Percentiles rank a stretch among this genome's conserved stretches.
These are phyloP conservation scores for Megalonaias nervosa DNA, from an alignment of 1,140 invertebrate species.

Conservation along the genomic window DNA sequence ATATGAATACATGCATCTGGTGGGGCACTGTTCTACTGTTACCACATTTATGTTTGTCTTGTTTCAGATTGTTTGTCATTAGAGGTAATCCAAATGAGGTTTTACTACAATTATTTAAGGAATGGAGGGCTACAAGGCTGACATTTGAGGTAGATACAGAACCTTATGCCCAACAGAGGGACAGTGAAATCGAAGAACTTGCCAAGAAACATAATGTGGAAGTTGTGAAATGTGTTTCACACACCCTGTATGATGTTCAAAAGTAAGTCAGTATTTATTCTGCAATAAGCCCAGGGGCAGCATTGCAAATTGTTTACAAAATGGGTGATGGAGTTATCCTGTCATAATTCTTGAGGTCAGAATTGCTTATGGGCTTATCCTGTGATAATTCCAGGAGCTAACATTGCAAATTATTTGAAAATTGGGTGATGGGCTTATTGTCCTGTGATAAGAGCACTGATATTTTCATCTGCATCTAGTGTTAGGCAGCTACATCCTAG, in stretches of 20 bases:
- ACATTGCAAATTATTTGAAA: too few relatives aligned
- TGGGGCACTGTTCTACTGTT: neutral
- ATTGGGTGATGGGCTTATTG: too few relatives aligned
- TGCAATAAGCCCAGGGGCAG: neutral
- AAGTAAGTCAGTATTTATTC: slow-evolving; percentile 37
- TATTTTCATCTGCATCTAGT: too few relatives aligned
- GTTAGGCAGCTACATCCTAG: too few relatives aligned
- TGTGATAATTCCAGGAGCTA: too few relatives aligned
- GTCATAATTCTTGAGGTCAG: too few relatives aligned
- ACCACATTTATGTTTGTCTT: neutral
- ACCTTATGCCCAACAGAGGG: slow-evolving; percentile 86
- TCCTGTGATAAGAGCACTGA: too few relatives aligned
- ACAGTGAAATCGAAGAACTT: slow-evolving; percentile 85
- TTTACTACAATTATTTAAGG: slow-evolving; percentile 69
- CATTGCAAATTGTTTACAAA: neutral
- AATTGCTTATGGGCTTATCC: too few relatives aligned
- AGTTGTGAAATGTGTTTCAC: slow-evolving; percentile 83
- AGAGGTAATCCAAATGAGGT: slow-evolving; percentile 52
- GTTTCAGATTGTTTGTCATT: slow-evolving; percentile 58
- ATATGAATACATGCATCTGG: too few relatives aligned
- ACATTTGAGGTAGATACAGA: slow-evolving; percentile 93
- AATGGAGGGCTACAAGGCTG: slow-evolving; percentile 88
- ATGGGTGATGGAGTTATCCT: neutral
- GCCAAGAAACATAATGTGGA: slow-evolving; percentile 85
- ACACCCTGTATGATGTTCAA: slow-evolving; percentile 82